phyloP scores from a whole-genome alignment of 2,888 invertebrate species.

The Melikaiella ostensackeni region DNA sequence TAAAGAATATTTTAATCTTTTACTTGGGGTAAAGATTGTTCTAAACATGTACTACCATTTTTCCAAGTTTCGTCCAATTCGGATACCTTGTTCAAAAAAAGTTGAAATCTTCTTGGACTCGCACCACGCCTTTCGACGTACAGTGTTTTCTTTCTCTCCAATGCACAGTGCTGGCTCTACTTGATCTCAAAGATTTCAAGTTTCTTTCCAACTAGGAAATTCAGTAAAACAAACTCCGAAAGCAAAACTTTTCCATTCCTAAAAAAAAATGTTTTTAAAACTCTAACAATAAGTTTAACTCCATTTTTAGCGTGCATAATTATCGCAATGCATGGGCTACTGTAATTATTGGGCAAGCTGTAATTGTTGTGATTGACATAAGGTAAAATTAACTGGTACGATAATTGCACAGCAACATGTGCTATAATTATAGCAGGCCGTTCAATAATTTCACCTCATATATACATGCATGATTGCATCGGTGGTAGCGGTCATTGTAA shows the following conservation, averaged over 20 bases:
- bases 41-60: background rate
- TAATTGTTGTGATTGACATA: slow-evolving; percentile 17
- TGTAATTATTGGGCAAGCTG: background rate
- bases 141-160: slow-evolving; percentile 2
- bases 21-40: background rate
- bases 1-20: background rate
- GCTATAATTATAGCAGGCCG: slow-evolving; percentile 1
- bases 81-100: background rate
- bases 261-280: background rate
- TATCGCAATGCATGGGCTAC: background rate
- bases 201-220: background rate
- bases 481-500: background rate
- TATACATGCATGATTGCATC: background rate
- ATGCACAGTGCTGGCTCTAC: slow-evolving; percentile 7
- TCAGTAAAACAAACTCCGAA: background rate
- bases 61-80: background rate
- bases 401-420: slow-evolving; percentile 16
- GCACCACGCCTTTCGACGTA: slow-evolving; percentile 1
- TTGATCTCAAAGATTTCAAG: background rate
- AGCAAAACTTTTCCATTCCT: background rate
- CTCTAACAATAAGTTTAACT: background rate
- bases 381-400: slow-evolving; percentile 1
- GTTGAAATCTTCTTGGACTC: background rate
- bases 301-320: background rate
- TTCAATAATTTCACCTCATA: background rate